Evolutionary conservation across 2,113 vertebrate species (phyloP).

Genomic region (Melierax canorus): DNA sequence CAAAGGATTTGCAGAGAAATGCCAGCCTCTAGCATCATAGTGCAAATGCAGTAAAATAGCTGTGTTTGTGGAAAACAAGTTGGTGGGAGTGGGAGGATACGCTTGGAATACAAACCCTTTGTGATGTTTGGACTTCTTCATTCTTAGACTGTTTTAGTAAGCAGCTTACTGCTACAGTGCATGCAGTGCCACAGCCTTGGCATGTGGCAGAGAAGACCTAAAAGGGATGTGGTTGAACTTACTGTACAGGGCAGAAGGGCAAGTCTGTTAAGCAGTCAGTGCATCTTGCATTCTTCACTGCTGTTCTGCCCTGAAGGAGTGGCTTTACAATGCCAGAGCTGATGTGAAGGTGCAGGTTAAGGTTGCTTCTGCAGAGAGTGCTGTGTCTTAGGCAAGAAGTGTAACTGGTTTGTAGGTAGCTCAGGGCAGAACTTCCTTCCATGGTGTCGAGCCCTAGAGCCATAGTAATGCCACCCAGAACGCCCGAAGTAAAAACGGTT

Average conservation of each 20-base stretch:
- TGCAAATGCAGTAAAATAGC: neutral
- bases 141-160: neutral
- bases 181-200: neutral
- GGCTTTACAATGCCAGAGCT: neutral
- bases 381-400: neutral
- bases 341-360: neutral
- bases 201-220: neutral
- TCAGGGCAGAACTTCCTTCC: neutral
- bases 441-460: neutral
- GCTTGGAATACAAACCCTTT: neutral
- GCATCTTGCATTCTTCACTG: neutral
- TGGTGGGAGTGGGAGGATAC: neutral
- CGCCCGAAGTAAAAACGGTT: neutral
- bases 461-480: neutral
- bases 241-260: neutral
- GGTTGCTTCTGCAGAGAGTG: neutral
- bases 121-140: neutral
- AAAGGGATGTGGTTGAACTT: neutral
- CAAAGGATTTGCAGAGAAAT: neutral
- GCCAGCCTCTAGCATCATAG: neutral
- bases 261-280: neutral
- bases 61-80: neutral
- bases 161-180: neutral
- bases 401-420: neutral
- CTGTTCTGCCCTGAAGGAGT: neutral